Evolutionary conservation across 1,140 invertebrate genomes (phyloP).

Genomic region (Drosophila kurseongensis): DNA sequence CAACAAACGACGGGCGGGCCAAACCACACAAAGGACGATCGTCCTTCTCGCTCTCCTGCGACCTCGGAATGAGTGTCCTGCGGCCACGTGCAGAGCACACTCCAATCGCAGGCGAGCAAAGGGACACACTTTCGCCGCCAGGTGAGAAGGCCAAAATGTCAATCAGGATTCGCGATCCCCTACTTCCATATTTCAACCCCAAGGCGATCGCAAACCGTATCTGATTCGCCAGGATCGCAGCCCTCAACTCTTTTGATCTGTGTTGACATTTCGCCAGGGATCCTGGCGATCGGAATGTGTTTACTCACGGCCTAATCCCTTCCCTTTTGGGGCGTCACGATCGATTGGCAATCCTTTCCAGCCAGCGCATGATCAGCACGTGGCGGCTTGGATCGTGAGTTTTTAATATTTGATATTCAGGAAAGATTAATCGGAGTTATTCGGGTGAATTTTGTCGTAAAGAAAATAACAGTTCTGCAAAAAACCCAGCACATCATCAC

Average conservation of each 20-base stretch:
- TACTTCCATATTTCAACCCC: conserved; percentile 38
- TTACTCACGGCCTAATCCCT: conserved; percentile 60
- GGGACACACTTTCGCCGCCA: conserved; percentile 42
- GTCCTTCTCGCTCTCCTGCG: conserved; percentile 16
- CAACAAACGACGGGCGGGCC: conserved; percentile 69
- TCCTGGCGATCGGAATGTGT: conserved; percentile 41
- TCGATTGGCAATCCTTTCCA: conserved; percentile 40
- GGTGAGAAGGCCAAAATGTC: conserved; percentile 61
- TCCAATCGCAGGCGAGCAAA: conserved; percentile 58
- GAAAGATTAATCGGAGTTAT: not conserved
- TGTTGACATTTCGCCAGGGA: conserved; percentile 59
- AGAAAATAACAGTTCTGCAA: not conserved
- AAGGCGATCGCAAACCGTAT: conserved; percentile 12
- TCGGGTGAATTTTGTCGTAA: not conserved
- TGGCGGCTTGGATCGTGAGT: conserved; percentile 16
- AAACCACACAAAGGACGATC: conserved; percentile 66
- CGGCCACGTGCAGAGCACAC: conserved; percentile 75
- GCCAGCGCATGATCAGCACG: conserved; percentile 54
- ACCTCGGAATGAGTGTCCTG: conserved; percentile 7
- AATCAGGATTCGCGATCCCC: conserved; percentile 36
- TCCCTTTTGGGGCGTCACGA: conserved; percentile 57
- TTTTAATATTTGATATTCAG: not conserved
- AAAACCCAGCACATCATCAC: too few relatives aligned
- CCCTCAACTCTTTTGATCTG: conserved; percentile 26
- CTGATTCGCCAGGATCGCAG: conserved; percentile 60